phyloP scores from a whole-genome alignment of 1,140 invertebrate species.

The Trichoplusia ni region DNA sequence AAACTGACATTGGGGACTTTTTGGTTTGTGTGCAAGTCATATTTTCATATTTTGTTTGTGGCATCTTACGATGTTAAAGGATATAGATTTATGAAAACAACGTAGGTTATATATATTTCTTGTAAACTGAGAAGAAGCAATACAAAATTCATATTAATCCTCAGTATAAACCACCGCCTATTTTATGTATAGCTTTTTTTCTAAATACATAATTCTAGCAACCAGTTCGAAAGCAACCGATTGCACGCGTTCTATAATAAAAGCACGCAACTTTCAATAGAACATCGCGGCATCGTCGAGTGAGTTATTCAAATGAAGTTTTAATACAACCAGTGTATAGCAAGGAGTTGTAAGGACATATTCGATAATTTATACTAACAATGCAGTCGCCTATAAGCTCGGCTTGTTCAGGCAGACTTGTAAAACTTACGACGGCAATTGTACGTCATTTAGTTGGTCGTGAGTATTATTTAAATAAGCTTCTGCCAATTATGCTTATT shows the following conservation, averaged over 20 bases:
- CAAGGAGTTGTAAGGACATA: no score
- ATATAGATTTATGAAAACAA: no score
- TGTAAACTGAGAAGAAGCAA: no score
- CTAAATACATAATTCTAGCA: no score
- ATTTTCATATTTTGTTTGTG: neutral
- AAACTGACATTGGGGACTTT: neutral
- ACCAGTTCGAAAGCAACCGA: constrained; percentile 11
- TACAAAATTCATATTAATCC: no score
- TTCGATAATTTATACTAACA: constrained; percentile 34
- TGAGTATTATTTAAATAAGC: constrained; percentile 8
- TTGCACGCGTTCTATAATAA: constrained; percentile 15
- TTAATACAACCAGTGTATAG: constrained; percentile 41
- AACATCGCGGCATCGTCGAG: constrained; percentile 38
- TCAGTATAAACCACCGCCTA: no score
- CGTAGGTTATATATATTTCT: no score
- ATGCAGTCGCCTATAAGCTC: constrained; percentile 3
- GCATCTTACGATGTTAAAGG: neutral
- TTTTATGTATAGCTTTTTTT: no score
- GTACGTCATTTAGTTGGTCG: constrained; percentile 2
- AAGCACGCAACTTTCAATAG: constrained; percentile 23
- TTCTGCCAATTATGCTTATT: neutral
- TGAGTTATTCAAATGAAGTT: constrained; percentile 65
- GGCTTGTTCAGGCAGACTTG: neutral
- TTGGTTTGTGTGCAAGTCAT: neutral
- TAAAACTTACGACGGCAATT: constrained; percentile 9